phyloP scores from a whole-genome alignment of 2,888 invertebrate species.

The Cryptus armator region DNA sequence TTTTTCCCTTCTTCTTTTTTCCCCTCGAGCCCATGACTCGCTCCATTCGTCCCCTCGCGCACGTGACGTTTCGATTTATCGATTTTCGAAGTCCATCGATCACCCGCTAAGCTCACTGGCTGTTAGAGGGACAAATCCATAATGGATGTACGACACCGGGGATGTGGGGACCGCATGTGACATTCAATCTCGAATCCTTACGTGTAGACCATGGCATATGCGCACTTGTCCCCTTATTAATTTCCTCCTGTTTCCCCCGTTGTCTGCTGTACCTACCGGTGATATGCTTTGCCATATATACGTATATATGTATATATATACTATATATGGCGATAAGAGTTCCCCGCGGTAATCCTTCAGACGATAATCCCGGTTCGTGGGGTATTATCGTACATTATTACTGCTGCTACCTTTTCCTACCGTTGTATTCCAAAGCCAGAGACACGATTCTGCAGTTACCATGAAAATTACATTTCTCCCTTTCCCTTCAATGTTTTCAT shows the following conservation, averaged over 20 bases:
- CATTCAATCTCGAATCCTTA: slow-evolving; percentile 62
- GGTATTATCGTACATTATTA: slow-evolving; percentile 60
- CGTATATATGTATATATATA: neutral
- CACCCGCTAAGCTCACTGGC: slow-evolving; percentile 51
- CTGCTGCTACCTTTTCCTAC: slow-evolving; percentile 45
- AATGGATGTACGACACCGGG: slow-evolving; percentile 54
- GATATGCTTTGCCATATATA: neutral
- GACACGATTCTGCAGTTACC: neutral
- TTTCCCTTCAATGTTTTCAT: neutral
- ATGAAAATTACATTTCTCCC: slow-evolving; percentile 21
- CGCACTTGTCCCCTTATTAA: slow-evolving; percentile 57
- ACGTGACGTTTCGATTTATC: slow-evolving; percentile 55
- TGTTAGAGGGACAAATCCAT: slow-evolving; percentile 58
- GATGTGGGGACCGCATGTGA: slow-evolving; percentile 41
- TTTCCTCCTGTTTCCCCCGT: slow-evolving; percentile 41
- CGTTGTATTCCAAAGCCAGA: neutral
- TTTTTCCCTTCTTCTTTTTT: slow-evolving; percentile 21
- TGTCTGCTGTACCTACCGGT: slow-evolving; percentile 1
- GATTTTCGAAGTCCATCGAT: slow-evolving; percentile 64
- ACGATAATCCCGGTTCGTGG: slow-evolving; percentile 50
- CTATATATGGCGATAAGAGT: neutral
- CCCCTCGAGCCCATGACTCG: slow-evolving; percentile 1
- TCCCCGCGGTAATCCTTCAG: slow-evolving; percentile 51
- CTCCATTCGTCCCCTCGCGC: slow-evolving; percentile 5
- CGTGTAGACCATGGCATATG: slow-evolving; percentile 35